Base-by-base conservation (phyloP, 2,888 invertebrate species). In the Pollenia angustigena region DNA sequence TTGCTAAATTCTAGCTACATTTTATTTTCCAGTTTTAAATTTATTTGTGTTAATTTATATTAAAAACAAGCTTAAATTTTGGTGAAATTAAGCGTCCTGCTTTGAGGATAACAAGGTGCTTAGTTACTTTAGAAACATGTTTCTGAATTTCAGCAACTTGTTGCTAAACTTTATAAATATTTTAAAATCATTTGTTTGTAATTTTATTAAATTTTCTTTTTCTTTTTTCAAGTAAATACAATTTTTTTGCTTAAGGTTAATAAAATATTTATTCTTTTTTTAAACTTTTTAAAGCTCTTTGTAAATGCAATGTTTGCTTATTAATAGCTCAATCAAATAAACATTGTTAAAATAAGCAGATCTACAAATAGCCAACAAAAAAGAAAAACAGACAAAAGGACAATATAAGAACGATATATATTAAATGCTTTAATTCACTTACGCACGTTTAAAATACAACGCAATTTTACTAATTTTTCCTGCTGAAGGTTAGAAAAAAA, bases 211-310 rank as follows among this genome's bases (percentile, higher is more conserved):
- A 12, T 40, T 18, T n/a, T 23, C 71, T 62, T 7, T 72, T 80
- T 42, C 10, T 14, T 80, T 23, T 80, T 80, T 12, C 71, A 80
- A 71, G 71, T 71, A 80, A 72, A 72, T 71, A 54, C 6, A 7
- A 46, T 1, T 14, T 40, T n/a, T 62, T 9, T 42, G 8, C 32
- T 72, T 81, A 46, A 74, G 81, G 56, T 74, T 74, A 81, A 66
- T 66, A 81, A 81, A 81, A 66, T 66, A 81, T 81, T 81, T 81
- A 74, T 10, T 18, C 46, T 48, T 75, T 64, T 64, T 64, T 32
- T 54, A 62, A 64, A 18, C 23, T 69, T 52, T 54, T 60, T 52
- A 52, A 44, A 42, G 64, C 42, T n/a, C 7, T 78, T 50, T 16
- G 32, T 56, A 8, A 8, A 23, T 42, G 78, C 18, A 56, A 9